A percentile compares a stretch with the other conserved stretches of the same genome.
phyloP scores from a whole-genome alignment of 2,113 vertebrate genomes.

The Scomber scombrus region DNA sequence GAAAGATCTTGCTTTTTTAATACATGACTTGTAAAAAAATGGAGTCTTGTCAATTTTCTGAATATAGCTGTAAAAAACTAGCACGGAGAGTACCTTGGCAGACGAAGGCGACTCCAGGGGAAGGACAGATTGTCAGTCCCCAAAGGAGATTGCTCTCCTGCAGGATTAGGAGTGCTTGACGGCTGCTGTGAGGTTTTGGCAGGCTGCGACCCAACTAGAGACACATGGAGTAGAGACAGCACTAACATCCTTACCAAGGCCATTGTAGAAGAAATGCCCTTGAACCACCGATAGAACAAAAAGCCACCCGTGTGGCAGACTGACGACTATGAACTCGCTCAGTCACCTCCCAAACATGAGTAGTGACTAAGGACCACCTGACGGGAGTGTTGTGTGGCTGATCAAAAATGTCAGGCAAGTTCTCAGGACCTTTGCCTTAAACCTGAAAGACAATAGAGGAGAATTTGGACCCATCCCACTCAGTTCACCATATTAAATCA shows the following conservation, averaged over 20 bases:
- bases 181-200: conserved; percentile 44
- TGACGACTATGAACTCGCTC: conserved; percentile 26
- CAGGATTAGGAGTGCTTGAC: conserved; percentile 33
- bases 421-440: conserved; percentile 24
- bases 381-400: neutral
- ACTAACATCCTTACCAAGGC: conserved; percentile 55
- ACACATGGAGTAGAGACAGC: conserved; percentile 60
- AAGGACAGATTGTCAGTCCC: conserved; percentile 80
- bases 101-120: conserved; percentile 84
- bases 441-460: conserved; percentile 60
- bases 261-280: conserved; percentile 66
- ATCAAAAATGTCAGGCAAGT: neutral
- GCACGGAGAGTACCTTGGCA: conserved; percentile 72
- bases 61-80: neutral
- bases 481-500: too few species aligned
- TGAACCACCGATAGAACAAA: conserved; percentile 11
- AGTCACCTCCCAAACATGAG: conserved; percentile 33
- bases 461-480: neutral
- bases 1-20: neutral
- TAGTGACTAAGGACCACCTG: neutral
- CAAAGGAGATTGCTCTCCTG: conserved; percentile 56
- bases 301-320: conserved; percentile 8
- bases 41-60: neutral
- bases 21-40: conserved; percentile 2
- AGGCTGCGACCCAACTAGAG: conserved; percentile 54